Conservation (phyloP, 2,113 vertebrate species). For the Sisor rabdophorus region DNA sequence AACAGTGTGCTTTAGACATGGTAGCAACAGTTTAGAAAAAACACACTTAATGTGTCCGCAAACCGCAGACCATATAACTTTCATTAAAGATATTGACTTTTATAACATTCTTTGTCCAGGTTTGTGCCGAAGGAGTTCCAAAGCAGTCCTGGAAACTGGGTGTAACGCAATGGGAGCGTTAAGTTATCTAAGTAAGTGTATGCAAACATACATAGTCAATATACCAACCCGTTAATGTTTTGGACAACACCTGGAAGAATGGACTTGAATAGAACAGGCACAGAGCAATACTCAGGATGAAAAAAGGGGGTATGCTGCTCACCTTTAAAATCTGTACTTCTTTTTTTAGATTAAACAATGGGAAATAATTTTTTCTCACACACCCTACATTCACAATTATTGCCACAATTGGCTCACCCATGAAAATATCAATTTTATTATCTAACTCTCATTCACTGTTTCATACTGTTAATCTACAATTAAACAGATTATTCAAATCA, state of each 20-base stretch:
- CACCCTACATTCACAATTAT: background rate
- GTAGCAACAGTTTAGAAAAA: too few species aligned
- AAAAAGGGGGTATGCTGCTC: background rate
- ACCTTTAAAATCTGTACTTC: background rate
- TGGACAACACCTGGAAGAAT: background rate
- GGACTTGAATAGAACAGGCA: background rate
- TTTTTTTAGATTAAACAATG: background rate
- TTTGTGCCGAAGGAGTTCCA: background rate
- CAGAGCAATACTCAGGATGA: background rate
- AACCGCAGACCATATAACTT: too few species aligned
- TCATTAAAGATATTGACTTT: background rate
- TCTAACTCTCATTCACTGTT: too few species aligned
- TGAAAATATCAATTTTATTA: background rate
- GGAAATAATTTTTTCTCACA: background rate
- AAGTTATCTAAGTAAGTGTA: background rate
- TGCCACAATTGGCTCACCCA: background rate
- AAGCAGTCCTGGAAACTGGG: background rate
- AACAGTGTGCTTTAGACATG: too few species aligned
- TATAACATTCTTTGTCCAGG: background rate
- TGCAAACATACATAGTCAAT: background rate
- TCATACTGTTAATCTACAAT: too few species aligned
- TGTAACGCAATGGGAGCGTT: background rate
- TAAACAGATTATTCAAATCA: too few species aligned
- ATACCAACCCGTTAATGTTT: too few species aligned
- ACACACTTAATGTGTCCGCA: too few species aligned